Evolutionary conservation across 2,797 vertebrate genomes (phyloP).

Genomic region (Podarcis lilfordi): DNA sequence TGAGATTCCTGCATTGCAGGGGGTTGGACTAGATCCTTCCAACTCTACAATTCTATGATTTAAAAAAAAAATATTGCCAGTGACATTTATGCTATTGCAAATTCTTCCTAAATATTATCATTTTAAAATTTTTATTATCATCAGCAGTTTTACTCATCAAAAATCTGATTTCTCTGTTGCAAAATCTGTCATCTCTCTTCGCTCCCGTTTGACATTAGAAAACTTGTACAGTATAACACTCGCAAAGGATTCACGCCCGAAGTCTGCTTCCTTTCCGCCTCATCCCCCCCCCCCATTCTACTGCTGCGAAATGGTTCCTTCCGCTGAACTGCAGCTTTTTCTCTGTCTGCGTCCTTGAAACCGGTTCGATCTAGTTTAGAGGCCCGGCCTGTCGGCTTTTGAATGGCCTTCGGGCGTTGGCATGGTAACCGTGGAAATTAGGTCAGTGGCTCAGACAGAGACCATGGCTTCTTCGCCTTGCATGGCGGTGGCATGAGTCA

Average conservation of each 20-base stretch:
- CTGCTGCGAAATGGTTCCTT: conserved; percentile 13
- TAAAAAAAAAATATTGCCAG: too few species aligned
- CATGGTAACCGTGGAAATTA: conserved; percentile 23
- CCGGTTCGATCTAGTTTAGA: conserved; percentile 21
- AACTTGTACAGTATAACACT: too few species aligned
- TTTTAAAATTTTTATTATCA: not conserved
- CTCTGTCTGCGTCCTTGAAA: not conserved
- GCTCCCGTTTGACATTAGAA: not conserved
- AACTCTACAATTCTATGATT: too few species aligned
- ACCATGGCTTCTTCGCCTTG: not conserved
- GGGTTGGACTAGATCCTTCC: too few species aligned
- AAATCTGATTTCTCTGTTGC: not conserved
- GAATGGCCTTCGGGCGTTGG: conserved; percentile 5
- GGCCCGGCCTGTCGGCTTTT: not conserved
- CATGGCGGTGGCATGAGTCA: not conserved
- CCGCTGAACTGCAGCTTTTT: not conserved
- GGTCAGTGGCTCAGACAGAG: not conserved
- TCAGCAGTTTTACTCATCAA: not conserved
- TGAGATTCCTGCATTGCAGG: too few species aligned
- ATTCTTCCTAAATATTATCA: too few species aligned
- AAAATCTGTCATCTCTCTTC: not conserved
- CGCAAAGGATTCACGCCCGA: not conserved
- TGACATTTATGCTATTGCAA: too few species aligned
- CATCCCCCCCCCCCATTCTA: not conserved
- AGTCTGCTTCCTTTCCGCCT: not conserved